Percentiles rank a stretch among this genome's conserved stretches.
These are phyloP conservation scores for Limnodromus scolopaceus DNA, from an alignment of 2,797 vertebrate species.

Conservation along the genomic window DNA sequence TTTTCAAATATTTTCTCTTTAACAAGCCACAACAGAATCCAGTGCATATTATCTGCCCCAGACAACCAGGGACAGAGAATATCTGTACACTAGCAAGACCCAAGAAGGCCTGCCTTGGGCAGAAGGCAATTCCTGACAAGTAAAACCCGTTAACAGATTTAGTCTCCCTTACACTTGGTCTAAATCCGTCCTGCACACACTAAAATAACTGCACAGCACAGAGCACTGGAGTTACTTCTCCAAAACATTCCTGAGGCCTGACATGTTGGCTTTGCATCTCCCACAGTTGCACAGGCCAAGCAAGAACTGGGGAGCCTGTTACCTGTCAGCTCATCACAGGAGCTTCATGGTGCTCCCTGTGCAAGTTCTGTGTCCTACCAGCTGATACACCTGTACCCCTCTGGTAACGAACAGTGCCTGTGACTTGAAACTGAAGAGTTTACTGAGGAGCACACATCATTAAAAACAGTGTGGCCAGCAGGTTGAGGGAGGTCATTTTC, in stretches of 20 bases:
- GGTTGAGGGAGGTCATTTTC: neutral
- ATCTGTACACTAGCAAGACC: neutral
- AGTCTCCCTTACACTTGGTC: neutral
- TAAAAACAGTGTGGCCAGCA: neutral
- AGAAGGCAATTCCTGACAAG: conserved; percentile 1
- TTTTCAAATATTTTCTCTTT: conserved; percentile 51
- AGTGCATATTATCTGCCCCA: neutral
- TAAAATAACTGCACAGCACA: neutral
- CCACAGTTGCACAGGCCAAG: fast-evolving
- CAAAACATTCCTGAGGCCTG: conserved; percentile 4
- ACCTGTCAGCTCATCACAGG: neutral
- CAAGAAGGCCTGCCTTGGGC: conserved; percentile 8
- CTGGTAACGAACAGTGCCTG: fast-evolving
- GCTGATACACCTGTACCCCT: neutral
- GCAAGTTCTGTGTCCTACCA: neutral
- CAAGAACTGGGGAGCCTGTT: fast-evolving
- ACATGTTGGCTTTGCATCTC: neutral
- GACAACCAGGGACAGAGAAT: neutral
- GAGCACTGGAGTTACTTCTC: neutral
- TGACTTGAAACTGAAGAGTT: neutral
- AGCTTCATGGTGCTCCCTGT: fast-evolving
- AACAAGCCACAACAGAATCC: conserved; percentile 43
- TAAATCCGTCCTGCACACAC: neutral
- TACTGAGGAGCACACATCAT: neutral
- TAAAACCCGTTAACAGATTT: conserved; percentile 15